Percentiles rank a stretch among this genome's conserved stretches.
These are phyloP conservation scores for Aphelocoma coerulescens DNA, from an alignment of 2,113 vertebrate genomes.

Conservation along the genomic window DNA sequence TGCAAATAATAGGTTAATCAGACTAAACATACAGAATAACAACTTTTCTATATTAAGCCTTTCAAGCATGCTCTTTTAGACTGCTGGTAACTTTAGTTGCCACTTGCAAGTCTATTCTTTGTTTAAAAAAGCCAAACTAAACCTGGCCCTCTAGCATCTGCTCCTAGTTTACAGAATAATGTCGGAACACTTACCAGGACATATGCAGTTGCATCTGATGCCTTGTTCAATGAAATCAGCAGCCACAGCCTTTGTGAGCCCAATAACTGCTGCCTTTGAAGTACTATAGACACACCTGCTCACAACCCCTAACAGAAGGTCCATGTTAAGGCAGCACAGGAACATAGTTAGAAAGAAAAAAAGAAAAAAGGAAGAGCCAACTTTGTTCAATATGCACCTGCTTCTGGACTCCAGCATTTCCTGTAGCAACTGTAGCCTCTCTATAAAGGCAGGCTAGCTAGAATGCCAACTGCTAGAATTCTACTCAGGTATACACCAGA, in stretches of 20 bases:
- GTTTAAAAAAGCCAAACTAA: background rate
- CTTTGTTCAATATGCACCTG: background rate
- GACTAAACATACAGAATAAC: background rate
- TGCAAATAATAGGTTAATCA: background rate
- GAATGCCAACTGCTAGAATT: background rate
- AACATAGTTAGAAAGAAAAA: background rate
- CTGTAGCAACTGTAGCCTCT: background rate
- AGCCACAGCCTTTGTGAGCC: conserved; percentile 92
- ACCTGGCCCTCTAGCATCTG: background rate
- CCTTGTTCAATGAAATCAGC: conserved; percentile 91
- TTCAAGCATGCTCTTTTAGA: background rate
- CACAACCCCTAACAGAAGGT: conserved; percentile 76
- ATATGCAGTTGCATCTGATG: conserved; percentile 92
- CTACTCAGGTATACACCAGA: background rate
- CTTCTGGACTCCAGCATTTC: background rate
- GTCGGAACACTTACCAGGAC: conserved; percentile 81
- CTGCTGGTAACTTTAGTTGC: background rate
- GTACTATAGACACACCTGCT: conserved; percentile 90
- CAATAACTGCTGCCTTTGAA: conserved; percentile 92
- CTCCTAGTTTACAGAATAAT: background rate
- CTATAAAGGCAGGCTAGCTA: background rate
- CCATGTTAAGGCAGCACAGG: background rate
- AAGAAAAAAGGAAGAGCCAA: background rate
- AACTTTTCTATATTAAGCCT: background rate
- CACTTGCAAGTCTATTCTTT: background rate